Evolutionary conservation across 2,113 vertebrate species (phyloP).

Genomic region (Scophthalmus maximus): DNA sequence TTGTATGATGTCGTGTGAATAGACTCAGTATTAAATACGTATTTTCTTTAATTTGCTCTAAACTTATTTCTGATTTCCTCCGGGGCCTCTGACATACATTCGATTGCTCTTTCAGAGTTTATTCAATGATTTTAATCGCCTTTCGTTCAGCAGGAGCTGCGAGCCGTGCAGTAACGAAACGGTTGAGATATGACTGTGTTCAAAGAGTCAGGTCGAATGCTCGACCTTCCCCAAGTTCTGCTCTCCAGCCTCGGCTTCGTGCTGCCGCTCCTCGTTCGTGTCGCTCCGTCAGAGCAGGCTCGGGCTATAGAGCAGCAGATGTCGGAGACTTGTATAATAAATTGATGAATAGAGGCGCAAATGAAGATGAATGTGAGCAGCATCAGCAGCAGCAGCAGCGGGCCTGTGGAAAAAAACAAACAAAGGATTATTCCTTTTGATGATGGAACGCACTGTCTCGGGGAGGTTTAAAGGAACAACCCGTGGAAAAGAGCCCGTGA

Average conservation of each 20-base stretch:
- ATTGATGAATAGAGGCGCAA: slow-evolving; percentile 17
- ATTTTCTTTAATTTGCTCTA: neutral
- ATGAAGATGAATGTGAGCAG: slow-evolving; percentile 21
- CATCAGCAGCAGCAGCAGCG: neutral
- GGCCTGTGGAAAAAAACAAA: slow-evolving; percentile 22
- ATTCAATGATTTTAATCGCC: neutral
- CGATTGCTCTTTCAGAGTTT: neutral
- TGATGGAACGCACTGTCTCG: neutral
- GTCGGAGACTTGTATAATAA: neutral
- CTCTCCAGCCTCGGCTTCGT: neutral
- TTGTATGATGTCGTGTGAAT: neutral
- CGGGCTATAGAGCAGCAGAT: slow-evolving; percentile 8
- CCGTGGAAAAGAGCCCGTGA: neutral
- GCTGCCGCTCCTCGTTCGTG: neutral
- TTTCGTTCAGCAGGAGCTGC: neutral
- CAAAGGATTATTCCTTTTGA: slow-evolving; percentile 7
- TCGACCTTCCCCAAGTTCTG: neutral
- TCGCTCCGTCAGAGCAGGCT: neutral
- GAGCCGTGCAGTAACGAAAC: neutral
- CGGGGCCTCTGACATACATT: too few species aligned
- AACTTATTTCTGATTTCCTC: too few species aligned
- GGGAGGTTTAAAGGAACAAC: neutral
- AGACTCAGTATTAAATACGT: neutral
- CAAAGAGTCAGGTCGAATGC: slow-evolving; percentile 25
- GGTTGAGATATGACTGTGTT: neutral